Conservation (phyloP, 2,888 invertebrate species). For the Dasypolia templi region DNA sequence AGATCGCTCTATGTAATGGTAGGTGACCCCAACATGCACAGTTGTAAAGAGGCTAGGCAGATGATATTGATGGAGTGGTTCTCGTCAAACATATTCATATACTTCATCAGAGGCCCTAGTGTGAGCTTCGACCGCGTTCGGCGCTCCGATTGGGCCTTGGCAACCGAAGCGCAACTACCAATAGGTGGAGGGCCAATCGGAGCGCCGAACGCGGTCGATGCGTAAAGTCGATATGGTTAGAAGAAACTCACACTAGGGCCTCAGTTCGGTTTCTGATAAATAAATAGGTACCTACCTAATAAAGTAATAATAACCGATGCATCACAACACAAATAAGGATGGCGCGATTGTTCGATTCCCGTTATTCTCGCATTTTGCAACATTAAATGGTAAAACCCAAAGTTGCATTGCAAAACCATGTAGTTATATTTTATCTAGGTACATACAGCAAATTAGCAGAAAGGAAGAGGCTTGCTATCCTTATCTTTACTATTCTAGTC, state of each 20-base stretch:
- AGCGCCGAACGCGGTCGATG: too few species aligned
- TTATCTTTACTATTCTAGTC: conserved; percentile 38
- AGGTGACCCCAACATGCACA: background rate
- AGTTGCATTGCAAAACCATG: conserved; percentile 19
- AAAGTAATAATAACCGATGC: background rate
- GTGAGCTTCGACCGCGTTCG: too few species aligned
- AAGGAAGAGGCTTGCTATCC: conserved; percentile 27
- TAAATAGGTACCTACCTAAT: background rate
- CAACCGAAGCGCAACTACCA: too few species aligned
- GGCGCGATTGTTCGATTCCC: conserved; percentile 4
- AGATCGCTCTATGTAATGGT: too few species aligned
- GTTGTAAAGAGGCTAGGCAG: background rate
- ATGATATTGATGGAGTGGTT: background rate
- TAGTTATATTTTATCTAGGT: conserved; percentile 6
- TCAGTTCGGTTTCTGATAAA: background rate
- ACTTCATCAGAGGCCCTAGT: too few species aligned
- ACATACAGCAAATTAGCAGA: conserved; percentile 19
- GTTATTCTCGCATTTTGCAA: conserved; percentile 8
- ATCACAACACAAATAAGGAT: conserved; percentile 11
- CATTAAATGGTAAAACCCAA: conserved; percentile 29
- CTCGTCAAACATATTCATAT: background rate
- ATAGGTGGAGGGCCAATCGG: too few species aligned
- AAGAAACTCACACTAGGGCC: too few species aligned
- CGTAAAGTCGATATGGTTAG: too few species aligned
- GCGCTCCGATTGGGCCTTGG: too few species aligned